phyloP scores from a whole-genome alignment of 2,113 vertebrate genomes.

The Lophius piscatorius region DNA sequence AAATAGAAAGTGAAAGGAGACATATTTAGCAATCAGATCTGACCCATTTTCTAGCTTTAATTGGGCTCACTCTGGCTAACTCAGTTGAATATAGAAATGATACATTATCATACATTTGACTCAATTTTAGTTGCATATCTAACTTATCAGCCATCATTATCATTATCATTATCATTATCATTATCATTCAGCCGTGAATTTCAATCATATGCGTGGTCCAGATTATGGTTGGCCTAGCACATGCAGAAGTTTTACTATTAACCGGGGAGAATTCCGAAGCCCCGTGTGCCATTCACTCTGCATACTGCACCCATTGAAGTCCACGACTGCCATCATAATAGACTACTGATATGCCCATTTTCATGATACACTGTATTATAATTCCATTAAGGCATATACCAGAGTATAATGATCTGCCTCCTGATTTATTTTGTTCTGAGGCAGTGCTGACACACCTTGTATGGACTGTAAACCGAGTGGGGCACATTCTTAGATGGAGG shows the following conservation, averaged over 20 bases:
- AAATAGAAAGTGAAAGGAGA: no score
- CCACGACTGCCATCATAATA: conserved; percentile 53
- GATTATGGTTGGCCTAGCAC: conserved; percentile 21
- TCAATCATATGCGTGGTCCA: conserved; percentile 9
- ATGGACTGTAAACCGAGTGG: conserved; percentile 25
- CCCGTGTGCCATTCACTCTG: conserved; percentile 41
- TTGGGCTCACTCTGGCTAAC: no score
- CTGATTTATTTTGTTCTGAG: conserved; percentile 7
- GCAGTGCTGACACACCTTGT: not conserved
- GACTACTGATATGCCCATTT: conserved; percentile 56
- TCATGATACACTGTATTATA: conserved; percentile 53
- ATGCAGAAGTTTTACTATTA: conserved; percentile 24
- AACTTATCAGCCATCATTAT: conserved; percentile 25
- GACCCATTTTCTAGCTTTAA: no score
- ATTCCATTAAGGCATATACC: conserved; percentile 46
- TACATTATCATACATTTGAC: conserved; percentile 31
- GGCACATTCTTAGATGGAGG: conserved; percentile 1
- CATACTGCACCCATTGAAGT: conserved; percentile 40
- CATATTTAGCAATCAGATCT: no score
- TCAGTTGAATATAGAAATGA: no score
- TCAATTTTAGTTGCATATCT: conserved; percentile 9
- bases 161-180: no score
- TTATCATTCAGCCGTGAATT: conserved; percentile 29
- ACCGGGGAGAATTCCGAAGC: conserved; percentile 54
- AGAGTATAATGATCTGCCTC: conserved; percentile 33